Percentiles rank a stretch among this genome's conserved stretches.
phyloP scores from a whole-genome alignment of 2,113 vertebrate species.

The Sarotherodon lohbergeri region DNA sequence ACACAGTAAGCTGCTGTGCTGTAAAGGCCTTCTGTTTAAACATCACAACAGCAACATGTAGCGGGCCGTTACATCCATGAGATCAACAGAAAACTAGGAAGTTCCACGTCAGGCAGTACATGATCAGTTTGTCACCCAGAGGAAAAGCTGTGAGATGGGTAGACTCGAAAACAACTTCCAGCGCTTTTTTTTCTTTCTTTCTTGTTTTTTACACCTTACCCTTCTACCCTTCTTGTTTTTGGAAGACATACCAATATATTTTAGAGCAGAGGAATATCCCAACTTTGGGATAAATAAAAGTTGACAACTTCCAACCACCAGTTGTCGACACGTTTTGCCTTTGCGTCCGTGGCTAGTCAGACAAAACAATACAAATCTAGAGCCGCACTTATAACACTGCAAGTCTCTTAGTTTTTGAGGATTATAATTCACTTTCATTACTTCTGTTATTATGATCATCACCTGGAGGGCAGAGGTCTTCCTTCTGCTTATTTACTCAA shows the following conservation, averaged over 20 bases:
- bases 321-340: not conserved
- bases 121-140: not conserved
- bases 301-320: not conserved
- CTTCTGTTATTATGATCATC: not conserved
- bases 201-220: not conserved
- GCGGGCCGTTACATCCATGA: not conserved
- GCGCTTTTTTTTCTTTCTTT: not conserved
- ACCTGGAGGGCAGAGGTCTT: not conserved
- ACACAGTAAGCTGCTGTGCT: not conserved
- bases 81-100: not conserved
- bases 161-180: not conserved
- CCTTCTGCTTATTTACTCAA: not conserved
- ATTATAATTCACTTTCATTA: not conserved
- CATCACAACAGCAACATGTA: not conserved
- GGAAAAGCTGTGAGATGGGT: not conserved
- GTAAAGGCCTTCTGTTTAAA: too few species aligned
- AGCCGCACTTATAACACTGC: not conserved
- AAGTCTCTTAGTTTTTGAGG: not conserved
- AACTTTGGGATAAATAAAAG: not conserved
- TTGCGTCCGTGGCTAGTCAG: not conserved
- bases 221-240: not conserved
- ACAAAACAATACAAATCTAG: not conserved
- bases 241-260: not conserved
- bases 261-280: accelerated
- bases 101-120: not conserved